Evolutionary conservation across 2,113 vertebrate genomes (phyloP).

Genomic region (Leiothrix lutea): DNA sequence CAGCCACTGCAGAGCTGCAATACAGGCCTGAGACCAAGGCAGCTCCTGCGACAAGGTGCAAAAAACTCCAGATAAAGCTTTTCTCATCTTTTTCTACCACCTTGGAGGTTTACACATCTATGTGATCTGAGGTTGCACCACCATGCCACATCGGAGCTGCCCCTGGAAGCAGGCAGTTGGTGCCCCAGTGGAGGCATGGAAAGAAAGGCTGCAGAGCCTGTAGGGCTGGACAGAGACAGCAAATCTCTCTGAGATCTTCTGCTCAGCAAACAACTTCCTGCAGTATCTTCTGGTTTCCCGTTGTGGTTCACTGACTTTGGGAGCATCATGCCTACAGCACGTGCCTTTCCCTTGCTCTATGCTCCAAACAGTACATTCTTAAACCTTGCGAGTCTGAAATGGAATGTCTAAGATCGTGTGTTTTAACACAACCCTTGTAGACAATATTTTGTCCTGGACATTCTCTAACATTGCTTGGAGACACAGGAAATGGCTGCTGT

Average conservation of each 20-base stretch:
- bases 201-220: not conserved
- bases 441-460: not conserved
- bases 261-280: not conserved
- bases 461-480: not conserved
- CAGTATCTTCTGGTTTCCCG: not conserved
- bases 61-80: not conserved
- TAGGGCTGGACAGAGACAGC: rapidly evolving
- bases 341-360: not conserved
- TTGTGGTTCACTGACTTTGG: not conserved
- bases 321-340: not conserved
- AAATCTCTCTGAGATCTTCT: not conserved
- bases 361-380: not conserved
- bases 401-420: not conserved
- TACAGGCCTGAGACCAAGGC: not conserved
- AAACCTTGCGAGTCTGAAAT: not conserved
- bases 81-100: not conserved
- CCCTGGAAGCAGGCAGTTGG: not conserved
- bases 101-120: not conserved
- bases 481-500: not conserved
- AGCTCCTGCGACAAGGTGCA: not conserved
- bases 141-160: not conserved
- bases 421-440: not conserved
- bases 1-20: not conserved
- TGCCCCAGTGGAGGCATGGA: rapidly evolving
- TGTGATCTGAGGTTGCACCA: not conserved